Conservation (phyloP, 2,113 vertebrate species). For the Pedionomus torquatus region DNA sequence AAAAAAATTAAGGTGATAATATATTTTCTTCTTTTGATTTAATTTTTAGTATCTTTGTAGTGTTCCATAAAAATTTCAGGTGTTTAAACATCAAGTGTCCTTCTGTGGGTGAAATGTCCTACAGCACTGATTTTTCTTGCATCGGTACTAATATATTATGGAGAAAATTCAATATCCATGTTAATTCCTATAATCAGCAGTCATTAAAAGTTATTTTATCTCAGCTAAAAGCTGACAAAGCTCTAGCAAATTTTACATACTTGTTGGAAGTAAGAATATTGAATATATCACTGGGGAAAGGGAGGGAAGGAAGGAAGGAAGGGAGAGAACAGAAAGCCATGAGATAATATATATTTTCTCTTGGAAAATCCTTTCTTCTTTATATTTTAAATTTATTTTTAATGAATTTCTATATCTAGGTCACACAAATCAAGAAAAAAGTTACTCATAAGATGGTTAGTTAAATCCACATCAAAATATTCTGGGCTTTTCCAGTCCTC, state of each 20-base stretch:
- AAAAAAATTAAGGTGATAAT: not conserved
- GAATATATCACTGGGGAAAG: not conserved
- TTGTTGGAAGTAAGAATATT: not conserved
- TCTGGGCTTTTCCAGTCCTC: not conserved
- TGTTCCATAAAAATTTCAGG: not conserved
- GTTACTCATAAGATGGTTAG: not conserved
- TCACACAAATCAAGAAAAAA: not conserved
- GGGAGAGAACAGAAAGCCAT: not conserved
- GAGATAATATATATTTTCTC: not conserved
- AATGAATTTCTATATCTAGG: not conserved
- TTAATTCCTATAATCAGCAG: not conserved
- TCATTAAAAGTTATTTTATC: slow-evolving; percentile 3
- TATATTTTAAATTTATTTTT: not conserved
- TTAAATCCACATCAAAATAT: not conserved
- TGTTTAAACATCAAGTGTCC: not conserved
- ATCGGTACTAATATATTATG: not conserved
- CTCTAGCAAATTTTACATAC: not conserved
- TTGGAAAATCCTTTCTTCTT: not conserved
- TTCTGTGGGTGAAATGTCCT: not conserved
- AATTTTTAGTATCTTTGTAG: not conserved
- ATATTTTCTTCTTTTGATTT: not conserved
- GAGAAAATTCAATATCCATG: not conserved
- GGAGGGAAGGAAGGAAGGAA: not conserved
- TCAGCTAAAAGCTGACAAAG: not conserved
- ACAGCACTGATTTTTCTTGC: not conserved